Evolutionary conservation across 2,888 invertebrate species (phyloP), one percentile per base, ranked within the genome.

Genomic region (Gymnocheta viridis): DNA sequence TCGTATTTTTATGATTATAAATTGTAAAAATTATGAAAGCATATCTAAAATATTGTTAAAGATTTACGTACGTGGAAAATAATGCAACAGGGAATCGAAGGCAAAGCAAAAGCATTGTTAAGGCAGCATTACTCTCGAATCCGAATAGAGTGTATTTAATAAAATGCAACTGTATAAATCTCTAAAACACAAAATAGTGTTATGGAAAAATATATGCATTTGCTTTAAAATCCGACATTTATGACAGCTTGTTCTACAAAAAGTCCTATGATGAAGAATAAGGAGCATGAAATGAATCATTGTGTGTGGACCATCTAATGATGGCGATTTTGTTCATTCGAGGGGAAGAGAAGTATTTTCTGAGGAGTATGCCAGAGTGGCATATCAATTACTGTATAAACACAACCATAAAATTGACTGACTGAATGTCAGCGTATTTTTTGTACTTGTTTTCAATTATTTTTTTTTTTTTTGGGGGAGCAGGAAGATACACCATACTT

Each of bases 341-440:
- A 77, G 64, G 64, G 49, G 66, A 22, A 58, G 51, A 72, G 74
- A 81, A 85, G 66, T 64, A 80, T 60, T 67, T 70, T 44, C 14
- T 77, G 66, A 66, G 82, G 80, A 85, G 85, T 67, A 82, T 66
- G 80, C 74, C 86, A 85, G 85, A 87, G 90, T 90, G 89, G 88
- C 89, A 89, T 90, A 90, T 90, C 91, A 90, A 90, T 90, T 90
- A 90, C 90, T 88, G 86, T 86, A 88, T 88, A 90, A 90, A 90
- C 89, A 90, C 88, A 88, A 86, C 84, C 51, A 79, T 62, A 58
- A 70, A 70, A 70, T 51, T 79, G 64, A 79, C 78, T 58, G 72
- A 70, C 67, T 54, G 76, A 70, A 47, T 73, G 82, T 73, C 67
- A 77, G 72, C 47, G 44, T 67, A 44, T 24, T 22, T 62, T 12